Percentiles rank a stretch among this genome's conserved stretches.
Conservation (phyloP, 2,888 invertebrate genomes). For the Temnothorax rugatulus region DNA sequence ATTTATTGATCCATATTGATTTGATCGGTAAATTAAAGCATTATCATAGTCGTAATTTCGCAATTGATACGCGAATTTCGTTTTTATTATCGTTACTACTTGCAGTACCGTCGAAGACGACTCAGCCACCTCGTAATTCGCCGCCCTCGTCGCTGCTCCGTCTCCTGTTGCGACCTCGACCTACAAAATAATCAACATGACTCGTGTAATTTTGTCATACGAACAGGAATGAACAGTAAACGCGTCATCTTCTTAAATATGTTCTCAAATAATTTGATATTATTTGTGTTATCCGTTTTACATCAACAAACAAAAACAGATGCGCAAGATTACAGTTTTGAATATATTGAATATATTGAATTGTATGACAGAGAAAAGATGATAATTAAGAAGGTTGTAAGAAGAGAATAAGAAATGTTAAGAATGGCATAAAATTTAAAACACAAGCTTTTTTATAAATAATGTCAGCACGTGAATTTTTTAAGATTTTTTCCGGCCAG, state of each 20-base stretch:
- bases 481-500: background rate
- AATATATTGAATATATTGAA: background rate
- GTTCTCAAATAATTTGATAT: background rate
- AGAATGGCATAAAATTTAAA: background rate
- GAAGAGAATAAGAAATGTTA: background rate
- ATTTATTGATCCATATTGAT: background rate
- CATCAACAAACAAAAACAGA: constrained; percentile 1
- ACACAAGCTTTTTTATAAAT: background rate
- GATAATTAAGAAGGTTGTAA: background rate
- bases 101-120: constrained; percentile 56
- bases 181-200: constrained; percentile 76
- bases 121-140: constrained; percentile 79
- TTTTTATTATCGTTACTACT: constrained; percentile 47
- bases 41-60: background rate
- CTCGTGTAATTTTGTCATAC: constrained; percentile 33
- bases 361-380: background rate
- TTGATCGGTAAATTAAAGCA: constrained; percentile 13
- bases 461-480: background rate
- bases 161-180: constrained; percentile 81
- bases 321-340: background rate
- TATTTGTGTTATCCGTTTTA: background rate
- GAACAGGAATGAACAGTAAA: background rate
- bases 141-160: constrained; percentile 81
- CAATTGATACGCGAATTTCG: constrained; percentile 5
- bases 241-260: background rate